Percentiles rank a stretch among this genome's conserved stretches.
Evolutionary conservation across 1,140 invertebrate genomes (phyloP).

Genomic region (Asobara japonica): DNA sequence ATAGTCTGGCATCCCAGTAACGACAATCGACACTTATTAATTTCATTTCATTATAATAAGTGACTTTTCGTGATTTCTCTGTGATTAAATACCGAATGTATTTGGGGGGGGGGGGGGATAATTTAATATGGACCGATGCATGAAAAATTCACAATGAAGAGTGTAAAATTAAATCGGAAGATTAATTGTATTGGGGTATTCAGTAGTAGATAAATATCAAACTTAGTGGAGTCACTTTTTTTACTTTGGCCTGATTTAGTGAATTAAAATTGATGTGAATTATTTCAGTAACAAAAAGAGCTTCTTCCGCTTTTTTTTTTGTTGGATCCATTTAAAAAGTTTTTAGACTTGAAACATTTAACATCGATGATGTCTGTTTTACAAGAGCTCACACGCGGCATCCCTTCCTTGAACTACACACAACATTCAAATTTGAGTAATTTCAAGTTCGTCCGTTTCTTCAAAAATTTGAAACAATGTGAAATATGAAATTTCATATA

Average conservation of each 20-base stretch:
- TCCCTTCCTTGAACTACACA: slow-evolving; percentile 18
- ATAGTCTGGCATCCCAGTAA: slow-evolving; percentile 10
- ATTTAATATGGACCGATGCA: not conserved
- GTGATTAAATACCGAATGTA: not conserved
- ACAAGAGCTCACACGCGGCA: slow-evolving; percentile 22
- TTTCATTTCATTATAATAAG: not conserved
- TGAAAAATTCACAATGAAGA: not conserved
- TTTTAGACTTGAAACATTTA: not conserved
- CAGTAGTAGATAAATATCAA: not conserved
- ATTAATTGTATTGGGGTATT: not conserved
- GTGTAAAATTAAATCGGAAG: not conserved
- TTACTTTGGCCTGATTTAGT: not conserved
- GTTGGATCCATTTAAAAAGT: not conserved
- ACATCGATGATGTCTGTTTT: not conserved
- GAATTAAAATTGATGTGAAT: not conserved
- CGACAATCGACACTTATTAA: slow-evolving; percentile 15
- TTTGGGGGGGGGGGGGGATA: too few species aligned
- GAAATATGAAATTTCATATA: too few species aligned
- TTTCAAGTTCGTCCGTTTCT: too few species aligned
- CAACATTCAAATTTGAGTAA: not conserved
- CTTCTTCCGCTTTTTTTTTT: not conserved
- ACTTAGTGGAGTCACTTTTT: not conserved
- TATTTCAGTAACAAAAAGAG: not conserved
- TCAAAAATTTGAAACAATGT: too few species aligned
- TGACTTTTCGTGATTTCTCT: slow-evolving; percentile 1